Evolutionary conservation across 1,140 invertebrate species (phyloP), one percentile per base, ranked within the genome.

Genomic region (Nephotettix cincticeps): DNA sequence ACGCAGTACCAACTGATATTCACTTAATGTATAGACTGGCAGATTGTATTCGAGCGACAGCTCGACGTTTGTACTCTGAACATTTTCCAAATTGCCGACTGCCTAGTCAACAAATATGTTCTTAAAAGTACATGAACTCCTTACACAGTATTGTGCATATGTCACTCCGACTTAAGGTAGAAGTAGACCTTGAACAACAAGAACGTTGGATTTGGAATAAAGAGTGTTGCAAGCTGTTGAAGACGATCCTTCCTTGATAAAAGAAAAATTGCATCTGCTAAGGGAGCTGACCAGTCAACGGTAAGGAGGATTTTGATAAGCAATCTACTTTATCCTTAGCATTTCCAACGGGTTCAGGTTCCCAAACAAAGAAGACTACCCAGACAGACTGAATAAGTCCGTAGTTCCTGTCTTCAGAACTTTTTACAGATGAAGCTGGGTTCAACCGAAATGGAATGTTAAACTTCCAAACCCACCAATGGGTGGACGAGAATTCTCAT

Each of bases 401-500:
- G 32, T 23, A 51, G 25, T 69, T 69, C 47, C n/a, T 69, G 9
- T 47, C 25, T 47, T 51, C 36, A 21, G n/a, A 56, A 19, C 67
- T 82, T 30, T 81, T 78, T 75, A 79, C 76, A 23, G 79, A 81
- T 74, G 77, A 81, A 56, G 76, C 77, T 6, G 76, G 69, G 54
- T 81, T 79, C 75, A 76, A 75, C 64, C 75, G 76, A 71, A 72
- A 75, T 64, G 78, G 6, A 75, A n/a, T 78, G 40, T 74, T 78
- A 27, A 81, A 83, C 70, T 72, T 78, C 17, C 80, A 81, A 63
- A 70, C 77, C 61, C 79, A 84, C 66, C 67, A 75, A 28, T 83
- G 79, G 77, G 75, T 77, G 25, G 72, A 74, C 29, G 78, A 79
- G 75, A 83, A 83, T 76, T 78, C 79, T 54, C 72, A 79, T 74